Evolutionary conservation across 1,140 invertebrate species (phyloP), one percentile per base, ranked within the genome.

Genomic region (Colletes latitarsis): DNA sequence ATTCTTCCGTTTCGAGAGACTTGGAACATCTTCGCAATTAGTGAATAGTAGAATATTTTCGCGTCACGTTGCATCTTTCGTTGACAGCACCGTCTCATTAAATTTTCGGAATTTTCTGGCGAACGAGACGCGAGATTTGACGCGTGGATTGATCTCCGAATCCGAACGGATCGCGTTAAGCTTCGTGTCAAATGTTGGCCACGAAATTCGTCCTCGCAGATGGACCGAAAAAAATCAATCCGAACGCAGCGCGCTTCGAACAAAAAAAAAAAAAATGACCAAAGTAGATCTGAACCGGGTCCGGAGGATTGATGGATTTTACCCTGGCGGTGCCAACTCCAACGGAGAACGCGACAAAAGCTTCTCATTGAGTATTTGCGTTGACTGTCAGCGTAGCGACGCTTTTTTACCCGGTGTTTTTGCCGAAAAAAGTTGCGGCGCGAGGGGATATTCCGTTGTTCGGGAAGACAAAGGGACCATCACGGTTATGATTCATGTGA

Each of bases 241-340:
- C 81, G 52, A 68, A 69, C 72, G 58, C 67, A 39, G 46, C 62
- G 67, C 39, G 55, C 30, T 30, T 21, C 43, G 76, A 15, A 39
- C 21, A 60, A 14, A 41, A 41, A 58, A 17, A 55, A 60, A 82
- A 81, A 74, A 70, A 77, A 66, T 21, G 68, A 68, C n/a, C 21
- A 58, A 76, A 78, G 41, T 67, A 68, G 82, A 71, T 81, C 57
- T 9, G 46, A 9, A 52, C 46, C 68, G 55, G 17, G n/a, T 6
- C 30, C 53, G 9, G 4, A 49, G 70, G 76, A 85, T 85, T 83
- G 83, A 85, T 85, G 71, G 66, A 64, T 81, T 72, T 81, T 66
- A 73, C 52, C 46, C 58, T 39, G 30, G 14, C 46, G 82, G 14
- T 70, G 41, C 19, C 21, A 21, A 53, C 53, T 60, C 30, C 55